Evolutionary conservation across 2,888 invertebrate genomes (phyloP), one percentile per base, ranked within the genome.

Genomic region (Allophyes oxyacanthae): DNA sequence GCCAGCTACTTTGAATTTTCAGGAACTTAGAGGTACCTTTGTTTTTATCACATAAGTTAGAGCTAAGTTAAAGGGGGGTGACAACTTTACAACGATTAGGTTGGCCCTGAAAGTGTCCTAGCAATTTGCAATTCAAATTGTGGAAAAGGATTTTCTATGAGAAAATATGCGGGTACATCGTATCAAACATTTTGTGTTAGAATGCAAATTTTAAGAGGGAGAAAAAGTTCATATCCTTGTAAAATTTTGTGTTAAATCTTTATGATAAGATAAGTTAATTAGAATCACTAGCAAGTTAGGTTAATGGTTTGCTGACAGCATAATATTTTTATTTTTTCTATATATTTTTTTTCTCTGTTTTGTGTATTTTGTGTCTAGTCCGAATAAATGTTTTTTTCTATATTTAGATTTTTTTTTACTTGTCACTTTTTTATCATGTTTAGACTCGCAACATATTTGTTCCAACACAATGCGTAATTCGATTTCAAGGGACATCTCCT

Each of bases 1-100:
- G 50, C 56, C 58, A 58, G 59, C 64, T 67, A 73, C 65, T 67
- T 62, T 40, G 51, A 76, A 66, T 76, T 78, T 77, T 67, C 59
- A 57, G 62, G 40, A 52, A 60, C 56, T 59, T 55, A 26, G 49
- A 50, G 41, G 45, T 46, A 69, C 45, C 52, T 53, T 58, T 68
- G 71, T 71, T 73, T 73, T 73, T 73, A 75, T 71, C 75, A 68
- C 73, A 57, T 59, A 73, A 75, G 63, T 71, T 70, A 11, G 14
- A n/a, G 53, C 42, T 54, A 57, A 65, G 46, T 73, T 72, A 58
- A 71, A 67, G 67, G 63, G 42, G 64, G 51, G 52, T 46, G 56
- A 37, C 11, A 71, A 75, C 42, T 75, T 75, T 69, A 51, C 45
- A 48, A 52, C 62, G 61, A 70, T 74, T 67, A 74, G 42, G 56